Conservation (phyloP, 2,113 vertebrate species). For the Motacilla tschutschensis region DNA sequence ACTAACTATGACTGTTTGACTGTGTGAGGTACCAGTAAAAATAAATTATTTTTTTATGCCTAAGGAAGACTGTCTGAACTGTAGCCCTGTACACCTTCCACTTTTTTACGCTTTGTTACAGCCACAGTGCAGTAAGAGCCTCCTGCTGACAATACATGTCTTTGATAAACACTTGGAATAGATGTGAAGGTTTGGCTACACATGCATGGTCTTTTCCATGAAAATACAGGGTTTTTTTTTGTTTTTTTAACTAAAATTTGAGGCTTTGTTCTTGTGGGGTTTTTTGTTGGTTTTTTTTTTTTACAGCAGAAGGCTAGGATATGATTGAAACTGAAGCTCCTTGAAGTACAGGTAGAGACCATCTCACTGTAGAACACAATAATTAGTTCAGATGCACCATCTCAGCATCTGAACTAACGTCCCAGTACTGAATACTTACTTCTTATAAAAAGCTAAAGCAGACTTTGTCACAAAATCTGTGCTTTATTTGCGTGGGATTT, state of each 20-base stretch:
- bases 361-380: not conserved
- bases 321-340: not conserved
- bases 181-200: not conserved
- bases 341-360: not conserved
- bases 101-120: not conserved
- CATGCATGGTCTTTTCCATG: not conserved
- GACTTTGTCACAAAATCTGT: not conserved
- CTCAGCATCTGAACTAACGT: not conserved
- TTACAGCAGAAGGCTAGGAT: not conserved
- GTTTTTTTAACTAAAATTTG: not conserved
- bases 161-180: not conserved
- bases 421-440: not conserved
- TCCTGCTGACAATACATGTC: not conserved
- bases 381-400: rapidly evolving
- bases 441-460: not conserved
- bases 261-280: rapidly evolving
- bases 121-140: not conserved
- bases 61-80: not conserved
- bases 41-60: not conserved
- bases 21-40: conserved; percentile 41
- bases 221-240: not conserved
- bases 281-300: not conserved
- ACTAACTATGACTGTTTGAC: not conserved
- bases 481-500: not conserved
- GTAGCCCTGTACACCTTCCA: not conserved